Evolutionary conservation across 2,888 invertebrate species (phyloP).

Genomic region (Zhuqinia jingwanae): DNA sequence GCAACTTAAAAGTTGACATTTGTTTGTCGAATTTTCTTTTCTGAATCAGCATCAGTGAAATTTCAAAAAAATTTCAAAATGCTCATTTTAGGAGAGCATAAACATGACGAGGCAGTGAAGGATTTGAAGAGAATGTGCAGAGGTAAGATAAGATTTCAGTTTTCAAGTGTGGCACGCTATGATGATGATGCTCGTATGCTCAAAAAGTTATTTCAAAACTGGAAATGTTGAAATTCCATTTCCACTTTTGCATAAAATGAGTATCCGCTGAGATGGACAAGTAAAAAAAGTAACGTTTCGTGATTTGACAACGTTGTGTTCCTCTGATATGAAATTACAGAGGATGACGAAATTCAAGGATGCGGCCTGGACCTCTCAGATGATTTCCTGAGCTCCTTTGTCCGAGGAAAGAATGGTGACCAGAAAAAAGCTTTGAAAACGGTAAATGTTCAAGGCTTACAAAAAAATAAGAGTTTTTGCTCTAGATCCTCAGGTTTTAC

Average conservation of each 20-base stretch:
- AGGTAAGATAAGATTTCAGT: constrained; percentile 35
- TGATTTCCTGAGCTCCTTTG: constrained; percentile 60
- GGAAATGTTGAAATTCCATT: constrained; percentile 13
- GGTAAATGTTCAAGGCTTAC: constrained; percentile 4
- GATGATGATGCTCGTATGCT: neutral
- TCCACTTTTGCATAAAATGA: neutral
- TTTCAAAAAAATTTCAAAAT: constrained; percentile 39
- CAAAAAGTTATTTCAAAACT: neutral
- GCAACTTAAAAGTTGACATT: neutral
- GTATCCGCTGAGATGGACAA: neutral
- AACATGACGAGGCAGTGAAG: constrained; percentile 36
- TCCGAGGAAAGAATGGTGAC: constrained; percentile 56
- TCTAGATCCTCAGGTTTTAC: too few relatives aligned
- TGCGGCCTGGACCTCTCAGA: constrained; percentile 61
- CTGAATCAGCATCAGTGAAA: too few relatives aligned
- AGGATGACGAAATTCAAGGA: constrained; percentile 60
- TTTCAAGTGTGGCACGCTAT: neutral
- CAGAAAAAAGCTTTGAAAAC: constrained; percentile 64
- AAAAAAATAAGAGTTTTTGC: neutral
- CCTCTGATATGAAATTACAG: constrained; percentile 28
- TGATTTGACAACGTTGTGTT: neutral
- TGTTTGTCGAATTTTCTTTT: neutral
- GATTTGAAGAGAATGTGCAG: constrained; percentile 41
- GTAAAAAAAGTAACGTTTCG: neutral
- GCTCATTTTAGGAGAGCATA: constrained; percentile 55